Base-by-base conservation (phyloP, 1,140 invertebrate species). In the Tenebrio molitor region DNA sequence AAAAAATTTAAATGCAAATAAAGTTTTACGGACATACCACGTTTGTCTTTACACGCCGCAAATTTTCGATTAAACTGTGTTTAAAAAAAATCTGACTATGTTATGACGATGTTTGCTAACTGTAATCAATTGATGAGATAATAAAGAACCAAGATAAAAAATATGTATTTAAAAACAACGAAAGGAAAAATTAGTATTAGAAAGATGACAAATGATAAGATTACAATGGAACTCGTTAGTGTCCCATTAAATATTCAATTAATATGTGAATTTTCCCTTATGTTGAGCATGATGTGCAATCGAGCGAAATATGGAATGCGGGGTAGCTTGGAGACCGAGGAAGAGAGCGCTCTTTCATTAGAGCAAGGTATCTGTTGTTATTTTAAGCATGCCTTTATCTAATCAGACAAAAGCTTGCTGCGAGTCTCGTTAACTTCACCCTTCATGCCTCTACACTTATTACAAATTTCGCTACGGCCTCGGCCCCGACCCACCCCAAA, bases 301-400 rank as follows among this genome's bases (percentile, higher is more conserved):
- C 75, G 74, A 75, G 69, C 74, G 66, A 78, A 74, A 75, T 67
- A 72, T 72, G 73, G 73, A 73, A 73, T 73, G 65, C 46, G 17
- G 46, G 42, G 29, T 25, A 66, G 21, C 19, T 65, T 42, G 62
- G 65, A 72, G 72, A 69, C 29, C 19, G n/a, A 34, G 21, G 16
- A 63, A 83, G 68, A 65, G 76, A 58, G 74, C 69, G 74, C 71
- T 75, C 76, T 80, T 83, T 83, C 81, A 81, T 82, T 83, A 81
- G 79, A 74, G 74, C 77, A 73, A 77, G 78, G 76, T 81, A 81
- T 82, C 79, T 80, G 81, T 81, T 83, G 81, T 83, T 83, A 81
- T 83, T 83, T 82, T 82, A 82, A 82, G 81, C 82, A 80, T 79
- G 80, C 80, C 80, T 82, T 82, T 82, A 82, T 82, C 81, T 82